Evolutionary conservation across 1,140 invertebrate genomes (phyloP).

Genomic region (Hermatobates lingyangjiaoensis): DNA sequence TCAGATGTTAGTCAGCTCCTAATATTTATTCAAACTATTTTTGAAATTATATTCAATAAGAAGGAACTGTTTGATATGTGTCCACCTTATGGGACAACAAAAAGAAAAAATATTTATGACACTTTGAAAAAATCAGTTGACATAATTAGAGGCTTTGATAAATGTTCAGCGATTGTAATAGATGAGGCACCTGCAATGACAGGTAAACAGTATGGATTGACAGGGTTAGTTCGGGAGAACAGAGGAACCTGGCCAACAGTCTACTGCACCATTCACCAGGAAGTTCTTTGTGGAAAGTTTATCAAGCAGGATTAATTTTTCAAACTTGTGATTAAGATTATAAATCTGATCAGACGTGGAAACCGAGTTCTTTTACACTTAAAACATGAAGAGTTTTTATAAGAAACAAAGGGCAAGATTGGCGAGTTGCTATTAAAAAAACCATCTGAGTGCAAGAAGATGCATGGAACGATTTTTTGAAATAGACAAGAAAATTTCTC

Average conservation of each 20-base stretch:
- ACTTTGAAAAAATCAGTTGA: not conserved
- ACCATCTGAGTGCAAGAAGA: not conserved
- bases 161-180: not conserved
- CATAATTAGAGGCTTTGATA: not conserved
- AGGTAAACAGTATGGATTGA: not conserved
- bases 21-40: not conserved
- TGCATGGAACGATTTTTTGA: not conserved
- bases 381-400: not conserved
- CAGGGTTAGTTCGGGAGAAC: not conserved
- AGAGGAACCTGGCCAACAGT: not conserved
- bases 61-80: not conserved
- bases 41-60: not conserved
- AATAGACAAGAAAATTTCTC: not conserved
- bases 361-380: not conserved
- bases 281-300: not conserved
- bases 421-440: not conserved
- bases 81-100: not conserved
- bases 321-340: not conserved
- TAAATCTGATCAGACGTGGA: not conserved
- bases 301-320: not conserved
- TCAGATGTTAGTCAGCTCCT: not conserved
- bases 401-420: not conserved
- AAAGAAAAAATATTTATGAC: not conserved
- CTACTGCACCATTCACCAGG: not conserved
- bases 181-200: not conserved